Percentiles rank a stretch among this genome's conserved stretches.
Evolutionary conservation across 2,888 invertebrate genomes (phyloP).

Genomic region (Pristionchus exspectatus): DNA sequence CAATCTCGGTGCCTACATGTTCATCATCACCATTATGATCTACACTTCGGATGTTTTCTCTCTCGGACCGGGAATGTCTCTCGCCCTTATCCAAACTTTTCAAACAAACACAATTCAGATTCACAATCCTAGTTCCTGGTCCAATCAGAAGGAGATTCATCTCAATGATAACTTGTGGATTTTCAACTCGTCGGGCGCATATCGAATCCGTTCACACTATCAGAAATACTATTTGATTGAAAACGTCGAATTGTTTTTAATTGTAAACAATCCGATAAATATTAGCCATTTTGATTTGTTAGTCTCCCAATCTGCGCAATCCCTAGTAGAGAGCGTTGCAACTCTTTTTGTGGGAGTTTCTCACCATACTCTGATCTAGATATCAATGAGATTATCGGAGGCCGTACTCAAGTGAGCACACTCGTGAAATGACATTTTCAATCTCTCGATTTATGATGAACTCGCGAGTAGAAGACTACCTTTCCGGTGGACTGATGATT

Average conservation of each 20-base stretch:
- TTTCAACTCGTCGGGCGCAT: not conserved
- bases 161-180: not conserved
- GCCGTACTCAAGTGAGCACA: no score
- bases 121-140: not conserved
- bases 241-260: no score
- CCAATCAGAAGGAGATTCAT: not conserved
- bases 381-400: no score
- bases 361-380: no score
- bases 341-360: no score
- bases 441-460: not conserved
- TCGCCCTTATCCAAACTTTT: not conserved
- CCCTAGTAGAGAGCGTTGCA: no score
- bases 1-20: not conserved
- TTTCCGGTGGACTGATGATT: conserved; percentile 19
- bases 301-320: no score
- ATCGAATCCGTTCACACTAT: not conserved
- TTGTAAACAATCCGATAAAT: not conserved
- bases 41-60: not conserved
- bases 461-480: not conserved
- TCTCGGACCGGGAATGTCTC: not conserved
- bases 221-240: not conserved
- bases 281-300: no score
- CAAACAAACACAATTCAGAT: not conserved
- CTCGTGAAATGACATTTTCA: no score
- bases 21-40: not conserved